Conservation (phyloP, 2,113 vertebrate genomes). For the Herpailurus yagouaroundi region DNA sequence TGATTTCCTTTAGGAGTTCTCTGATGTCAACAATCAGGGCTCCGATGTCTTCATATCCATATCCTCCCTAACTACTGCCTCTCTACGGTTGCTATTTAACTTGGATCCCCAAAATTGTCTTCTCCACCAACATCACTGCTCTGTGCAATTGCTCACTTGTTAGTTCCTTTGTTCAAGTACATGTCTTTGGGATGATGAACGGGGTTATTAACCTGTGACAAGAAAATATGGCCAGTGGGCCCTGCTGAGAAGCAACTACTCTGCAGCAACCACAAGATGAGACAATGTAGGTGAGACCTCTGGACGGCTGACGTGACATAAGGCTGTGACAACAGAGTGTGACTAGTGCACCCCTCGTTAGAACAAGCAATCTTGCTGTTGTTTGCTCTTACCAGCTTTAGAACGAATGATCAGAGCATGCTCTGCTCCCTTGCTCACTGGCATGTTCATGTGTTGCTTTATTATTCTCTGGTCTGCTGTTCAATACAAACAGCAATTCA, state of each 20-base stretch:
- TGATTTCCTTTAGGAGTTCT: background rate
- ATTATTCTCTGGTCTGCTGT: slow-evolving; percentile 69
- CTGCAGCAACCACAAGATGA: background rate
- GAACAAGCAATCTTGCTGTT: background rate
- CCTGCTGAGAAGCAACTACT: background rate
- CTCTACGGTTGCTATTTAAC: background rate
- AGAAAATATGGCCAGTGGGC: background rate
- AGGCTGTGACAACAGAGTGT: background rate
- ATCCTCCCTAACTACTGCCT: background rate
- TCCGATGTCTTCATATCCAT: background rate
- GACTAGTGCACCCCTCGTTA: background rate
- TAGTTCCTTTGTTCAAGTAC: background rate
- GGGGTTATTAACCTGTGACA: background rate
- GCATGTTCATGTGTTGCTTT: slow-evolving; percentile 39
- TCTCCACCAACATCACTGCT: background rate
- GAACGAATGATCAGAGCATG: background rate
- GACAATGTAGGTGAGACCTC: background rate
- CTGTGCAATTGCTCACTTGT: background rate
- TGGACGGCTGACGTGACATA: background rate
- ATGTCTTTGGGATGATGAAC: background rate
- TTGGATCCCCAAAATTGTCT: background rate
- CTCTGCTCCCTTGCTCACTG: slow-evolving; percentile 21
- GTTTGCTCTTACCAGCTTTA: slow-evolving; percentile 24
- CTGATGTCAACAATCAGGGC: background rate
- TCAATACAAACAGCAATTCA: slow-evolving; percentile 69